These are phyloP conservation scores for Tympanoctomys barrerae DNA, from an alignment of 2,797 vertebrate genomes.

Conservation along the genomic window DNA sequence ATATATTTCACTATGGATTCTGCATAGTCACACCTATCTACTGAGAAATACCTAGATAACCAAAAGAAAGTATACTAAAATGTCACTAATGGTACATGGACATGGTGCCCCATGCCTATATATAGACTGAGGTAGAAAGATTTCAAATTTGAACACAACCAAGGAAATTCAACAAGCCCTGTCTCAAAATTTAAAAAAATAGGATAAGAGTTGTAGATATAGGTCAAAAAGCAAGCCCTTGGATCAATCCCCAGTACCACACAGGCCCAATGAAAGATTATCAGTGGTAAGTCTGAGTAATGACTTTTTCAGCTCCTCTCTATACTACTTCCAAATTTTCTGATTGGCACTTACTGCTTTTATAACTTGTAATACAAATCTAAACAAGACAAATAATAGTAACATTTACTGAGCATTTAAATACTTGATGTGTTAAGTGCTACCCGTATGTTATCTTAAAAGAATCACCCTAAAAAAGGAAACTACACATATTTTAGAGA, in stretches of 20 bases:
- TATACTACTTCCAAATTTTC: conserved; percentile 24
- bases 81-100: not conserved
- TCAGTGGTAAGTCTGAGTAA: not conserved
- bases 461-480: not conserved
- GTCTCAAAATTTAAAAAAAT: not conserved
- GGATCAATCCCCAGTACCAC: not conserved
- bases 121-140: not conserved
- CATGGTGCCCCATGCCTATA: not conserved
- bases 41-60: not conserved
- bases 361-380: conserved; percentile 27
- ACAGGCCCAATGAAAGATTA: not conserved
- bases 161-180: not conserved
- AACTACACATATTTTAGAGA: not conserved
- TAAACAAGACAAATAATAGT: not conserved
- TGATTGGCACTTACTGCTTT: not conserved
- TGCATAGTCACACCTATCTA: not conserved
- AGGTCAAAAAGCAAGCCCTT: not conserved
- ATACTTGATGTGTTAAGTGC: not conserved
- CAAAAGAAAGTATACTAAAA: not conserved
- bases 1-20: not conserved
- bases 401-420: not conserved
- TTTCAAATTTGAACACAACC: not conserved
- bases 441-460: not conserved
- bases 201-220: not conserved
- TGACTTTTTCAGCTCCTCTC: conserved; percentile 10